Evolutionary conservation across 1,140 invertebrate species (phyloP).

Genomic region (Lordiphosa stackelbergi): DNA sequence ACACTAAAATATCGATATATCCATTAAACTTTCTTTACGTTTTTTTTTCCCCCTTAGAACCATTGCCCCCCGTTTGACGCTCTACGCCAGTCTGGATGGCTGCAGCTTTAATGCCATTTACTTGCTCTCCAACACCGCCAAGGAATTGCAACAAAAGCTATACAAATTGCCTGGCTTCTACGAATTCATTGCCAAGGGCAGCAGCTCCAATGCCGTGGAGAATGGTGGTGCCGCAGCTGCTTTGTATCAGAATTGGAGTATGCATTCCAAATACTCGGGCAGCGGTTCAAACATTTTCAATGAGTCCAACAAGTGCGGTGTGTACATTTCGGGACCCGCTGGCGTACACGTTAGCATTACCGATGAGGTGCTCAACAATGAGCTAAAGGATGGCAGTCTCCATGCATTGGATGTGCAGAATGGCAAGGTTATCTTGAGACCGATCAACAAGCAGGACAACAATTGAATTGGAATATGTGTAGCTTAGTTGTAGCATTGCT

Average conservation of each 20-base stretch:
- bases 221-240: constrained; percentile 37
- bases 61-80: constrained; percentile 86
- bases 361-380: constrained; percentile 84
- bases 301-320: constrained; percentile 67
- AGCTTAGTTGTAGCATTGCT: too few relatives aligned
- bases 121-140: constrained; percentile 82
- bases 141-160: constrained; percentile 84
- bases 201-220: constrained; percentile 29
- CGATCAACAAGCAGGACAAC: constrained; percentile 72
- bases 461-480: constrained; percentile 24
- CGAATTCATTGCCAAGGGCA: constrained; percentile 64
- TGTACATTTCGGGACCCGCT: constrained; percentile 86
- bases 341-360: constrained; percentile 86
- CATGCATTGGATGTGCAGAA: constrained; percentile 80
- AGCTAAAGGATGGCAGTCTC: constrained; percentile 82
- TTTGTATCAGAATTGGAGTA: constrained; percentile 65
- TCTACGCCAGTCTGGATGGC: constrained; percentile 87
- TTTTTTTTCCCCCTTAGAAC: constrained; percentile 77
- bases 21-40: neutral
- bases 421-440: constrained; percentile 73
- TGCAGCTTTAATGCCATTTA: constrained; percentile 88
- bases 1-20: too few relatives aligned
- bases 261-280: constrained; percentile 76
- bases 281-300: constrained; percentile 76
- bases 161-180: constrained; percentile 74